Conservation (phyloP, 2,888 invertebrate species). For the Brenthis daphne region DNA sequence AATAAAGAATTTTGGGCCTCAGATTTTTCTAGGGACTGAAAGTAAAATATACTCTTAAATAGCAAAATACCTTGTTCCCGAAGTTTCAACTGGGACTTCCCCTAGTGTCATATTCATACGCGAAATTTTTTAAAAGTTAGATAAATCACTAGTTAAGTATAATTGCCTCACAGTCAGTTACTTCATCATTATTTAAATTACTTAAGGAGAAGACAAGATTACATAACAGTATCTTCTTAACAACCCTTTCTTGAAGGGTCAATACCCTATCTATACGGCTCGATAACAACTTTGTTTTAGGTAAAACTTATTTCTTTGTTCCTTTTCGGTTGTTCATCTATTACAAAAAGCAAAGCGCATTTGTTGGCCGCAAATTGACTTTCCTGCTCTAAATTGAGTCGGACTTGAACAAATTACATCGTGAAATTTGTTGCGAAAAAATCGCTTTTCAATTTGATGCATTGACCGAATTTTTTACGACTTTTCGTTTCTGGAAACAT, state of each 20-base stretch:
- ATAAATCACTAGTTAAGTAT: no score
- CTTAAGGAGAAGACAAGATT: no score
- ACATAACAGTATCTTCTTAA: neutral
- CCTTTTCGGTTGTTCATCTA: slow-evolving; percentile 18
- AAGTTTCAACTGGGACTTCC: no score
- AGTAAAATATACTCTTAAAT: no score
- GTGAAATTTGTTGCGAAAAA: slow-evolving; percentile 6
- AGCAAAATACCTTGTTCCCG: no score
- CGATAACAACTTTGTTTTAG: slow-evolving; percentile 11
- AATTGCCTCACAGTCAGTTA: no score
- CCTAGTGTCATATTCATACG: no score
- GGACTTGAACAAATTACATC: slow-evolving; percentile 30
- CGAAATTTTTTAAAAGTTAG: no score
- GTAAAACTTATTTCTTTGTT: slow-evolving; percentile 11
- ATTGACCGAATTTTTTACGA: neutral
- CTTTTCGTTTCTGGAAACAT: no score
- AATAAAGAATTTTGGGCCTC: no score
- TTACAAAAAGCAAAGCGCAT: slow-evolving; percentile 25
- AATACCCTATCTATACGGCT: neutral
- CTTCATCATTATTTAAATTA: no score
- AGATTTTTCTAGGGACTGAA: no score
- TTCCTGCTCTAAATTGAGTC: slow-evolving; percentile 27
- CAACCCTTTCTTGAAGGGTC: neutral
- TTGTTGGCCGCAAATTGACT: slow-evolving; percentile 26
- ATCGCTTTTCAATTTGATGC: slow-evolving; percentile 16